phyloP scores from a whole-genome alignment of 2,888 invertebrate species.

The Drosophila pseudotalamancana region DNA sequence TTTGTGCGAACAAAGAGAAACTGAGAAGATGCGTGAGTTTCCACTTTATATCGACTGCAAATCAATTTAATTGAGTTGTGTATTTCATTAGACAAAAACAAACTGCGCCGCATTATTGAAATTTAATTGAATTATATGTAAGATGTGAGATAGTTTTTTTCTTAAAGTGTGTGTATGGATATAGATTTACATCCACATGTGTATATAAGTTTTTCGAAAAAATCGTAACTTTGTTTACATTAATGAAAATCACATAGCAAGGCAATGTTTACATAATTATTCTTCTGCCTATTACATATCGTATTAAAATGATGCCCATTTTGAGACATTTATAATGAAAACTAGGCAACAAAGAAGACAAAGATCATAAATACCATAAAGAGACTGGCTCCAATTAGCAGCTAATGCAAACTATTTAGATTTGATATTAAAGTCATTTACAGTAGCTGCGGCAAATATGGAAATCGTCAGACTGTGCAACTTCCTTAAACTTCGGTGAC shows the following conservation, averaged over 20 bases:
- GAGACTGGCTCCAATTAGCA: slow-evolving; percentile 30
- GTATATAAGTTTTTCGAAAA: no score
- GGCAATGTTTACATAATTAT: not conserved
- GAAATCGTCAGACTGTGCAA: slow-evolving; percentile 40
- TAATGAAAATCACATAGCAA: slow-evolving; percentile 8
- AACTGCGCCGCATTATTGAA: slow-evolving; percentile 50
- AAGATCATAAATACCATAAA: slow-evolving; percentile 30
- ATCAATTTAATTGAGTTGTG: slow-evolving; percentile 63
- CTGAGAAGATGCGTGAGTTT: slow-evolving; percentile 4
- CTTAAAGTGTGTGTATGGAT: slow-evolving; percentile 11
- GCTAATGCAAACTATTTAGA: slow-evolving; percentile 34
- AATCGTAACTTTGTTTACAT: not conserved
- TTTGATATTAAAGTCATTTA: slow-evolving; percentile 42
- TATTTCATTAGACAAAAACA: slow-evolving; percentile 59
- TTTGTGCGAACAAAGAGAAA: slow-evolving; percentile 57
- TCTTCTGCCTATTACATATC: not conserved
- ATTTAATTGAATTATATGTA: slow-evolving; percentile 35
- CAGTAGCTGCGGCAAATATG: slow-evolving; percentile 39
- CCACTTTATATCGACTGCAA: slow-evolving; percentile 8
- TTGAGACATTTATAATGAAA: not conserved
- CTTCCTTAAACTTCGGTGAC: slow-evolving; percentile 51
- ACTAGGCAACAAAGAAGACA: not conserved
- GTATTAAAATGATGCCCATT: not conserved
- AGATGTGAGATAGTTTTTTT: slow-evolving; percentile 12
- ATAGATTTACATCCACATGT: slow-evolving; percentile 13